Evolutionary conservation across 1,140 invertebrate genomes (phyloP).

Genomic region (Ptiloglossa arizonensis): DNA sequence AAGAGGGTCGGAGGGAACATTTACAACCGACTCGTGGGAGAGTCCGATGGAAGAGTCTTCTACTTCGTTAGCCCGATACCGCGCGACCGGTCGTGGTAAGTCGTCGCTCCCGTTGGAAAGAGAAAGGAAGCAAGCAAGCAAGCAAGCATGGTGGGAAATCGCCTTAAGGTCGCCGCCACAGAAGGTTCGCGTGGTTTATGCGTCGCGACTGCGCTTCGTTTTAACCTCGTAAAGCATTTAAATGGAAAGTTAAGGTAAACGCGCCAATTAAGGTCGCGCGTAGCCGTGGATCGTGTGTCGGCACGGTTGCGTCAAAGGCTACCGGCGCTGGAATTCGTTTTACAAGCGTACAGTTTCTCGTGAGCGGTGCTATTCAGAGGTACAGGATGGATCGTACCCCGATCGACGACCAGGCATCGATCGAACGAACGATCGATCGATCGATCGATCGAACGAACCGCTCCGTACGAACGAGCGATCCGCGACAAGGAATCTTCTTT

Average conservation of each 20-base stretch:
- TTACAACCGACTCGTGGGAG: conserved; percentile 36
- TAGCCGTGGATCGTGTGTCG: conserved; percentile 10
- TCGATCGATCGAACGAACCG: conserved; percentile 7
- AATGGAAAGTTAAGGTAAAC: conserved; percentile 67
- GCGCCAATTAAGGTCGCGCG: conserved; percentile 63
- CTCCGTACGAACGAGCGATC: not conserved
- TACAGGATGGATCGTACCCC: not conserved
- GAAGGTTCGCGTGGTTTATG: conserved; percentile 38
- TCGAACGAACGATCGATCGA: not conserved
- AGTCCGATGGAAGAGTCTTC: not conserved
- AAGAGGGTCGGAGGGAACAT: not conserved
- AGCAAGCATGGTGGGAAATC: conserved; percentile 37
- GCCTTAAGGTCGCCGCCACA: conserved; percentile 51
- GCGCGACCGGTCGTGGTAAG: conserved; percentile 67
- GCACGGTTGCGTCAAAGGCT: conserved; percentile 9
- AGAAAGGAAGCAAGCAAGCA: conserved; percentile 27
- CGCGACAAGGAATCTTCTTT: no score
- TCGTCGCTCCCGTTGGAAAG: conserved; percentile 29
- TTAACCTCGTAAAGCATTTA: conserved; percentile 59
- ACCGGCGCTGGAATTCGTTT: conserved; percentile 32
- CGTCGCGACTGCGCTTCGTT: conserved; percentile 30
- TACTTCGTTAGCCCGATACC: conserved; percentile 56
- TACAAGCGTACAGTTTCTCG: not conserved
- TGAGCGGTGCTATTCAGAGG: not conserved
- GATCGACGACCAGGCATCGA: not conserved